Percentiles rank a stretch among this genome's conserved stretches.
phyloP scores from a whole-genome alignment of 2,888 invertebrate genomes.

The Orthosia cruda region DNA sequence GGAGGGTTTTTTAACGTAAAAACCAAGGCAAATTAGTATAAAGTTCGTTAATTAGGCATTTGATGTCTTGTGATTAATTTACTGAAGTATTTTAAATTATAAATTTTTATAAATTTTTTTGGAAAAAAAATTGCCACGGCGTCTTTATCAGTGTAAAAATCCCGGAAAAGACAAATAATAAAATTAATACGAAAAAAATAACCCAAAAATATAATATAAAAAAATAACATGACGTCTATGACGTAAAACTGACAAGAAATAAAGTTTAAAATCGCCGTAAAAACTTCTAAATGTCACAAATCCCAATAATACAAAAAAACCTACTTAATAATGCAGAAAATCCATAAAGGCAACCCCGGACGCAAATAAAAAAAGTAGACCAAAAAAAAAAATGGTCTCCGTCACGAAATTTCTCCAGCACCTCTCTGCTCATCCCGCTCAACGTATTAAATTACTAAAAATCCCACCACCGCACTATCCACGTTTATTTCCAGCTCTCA shows the following conservation, averaged over 20 bases:
- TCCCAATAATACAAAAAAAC: not conserved
- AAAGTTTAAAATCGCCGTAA: not conserved
- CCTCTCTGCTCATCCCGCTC: slow-evolving; percentile 31
- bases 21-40: not conserved
- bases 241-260: not conserved
- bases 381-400: slow-evolving; percentile 8
- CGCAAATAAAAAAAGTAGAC: not conserved
- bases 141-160: slow-evolving; percentile 5
- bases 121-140: not conserved
- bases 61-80: not conserved
- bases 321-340: not conserved
- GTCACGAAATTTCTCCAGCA: slow-evolving; percentile 53
- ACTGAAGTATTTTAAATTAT: not conserved
- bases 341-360: not conserved
- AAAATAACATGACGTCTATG: not conserved
- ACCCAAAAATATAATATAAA: not conserved
- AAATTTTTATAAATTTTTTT: not conserved
- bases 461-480: slow-evolving; percentile 49
- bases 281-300: not conserved
- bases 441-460: slow-evolving; percentile 67
- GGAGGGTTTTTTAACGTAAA: slow-evolving; percentile 4
- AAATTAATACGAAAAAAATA: not conserved
- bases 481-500: slow-evolving; percentile 72
- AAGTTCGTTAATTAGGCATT: not conserved
- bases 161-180: not conserved